phyloP scores from a whole-genome alignment of 2,888 invertebrate species.

The Melanostoma mellinum region DNA sequence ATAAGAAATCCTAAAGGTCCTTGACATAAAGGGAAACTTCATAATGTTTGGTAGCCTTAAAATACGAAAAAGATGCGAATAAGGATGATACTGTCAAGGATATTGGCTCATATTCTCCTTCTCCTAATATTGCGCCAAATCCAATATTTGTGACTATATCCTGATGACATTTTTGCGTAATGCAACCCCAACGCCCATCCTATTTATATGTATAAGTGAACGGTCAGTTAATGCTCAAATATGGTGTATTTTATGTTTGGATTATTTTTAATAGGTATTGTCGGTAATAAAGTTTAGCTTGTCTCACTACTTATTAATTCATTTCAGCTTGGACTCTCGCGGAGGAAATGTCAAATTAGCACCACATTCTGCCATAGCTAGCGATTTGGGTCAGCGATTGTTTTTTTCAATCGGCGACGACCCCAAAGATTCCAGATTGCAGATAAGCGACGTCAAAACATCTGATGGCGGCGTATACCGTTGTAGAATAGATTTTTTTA shows the following conservation, averaged over 20 bases:
- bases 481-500: conserved; percentile 93
- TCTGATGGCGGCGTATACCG: conserved; percentile 93
- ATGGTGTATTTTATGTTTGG: too few species aligned
- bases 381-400: conserved; percentile 89
- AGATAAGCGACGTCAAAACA: conserved; percentile 87
- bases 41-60: conserved; percentile 19
- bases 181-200: too few species aligned
- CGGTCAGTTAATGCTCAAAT: too few species aligned
- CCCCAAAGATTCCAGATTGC: conserved; percentile 88
- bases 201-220: too few species aligned
- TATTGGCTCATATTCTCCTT: not conserved
- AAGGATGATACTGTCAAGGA: conserved; percentile 28
- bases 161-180: too few species aligned
- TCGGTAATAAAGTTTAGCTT: not conserved
- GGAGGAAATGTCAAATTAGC: conserved; percentile 86
- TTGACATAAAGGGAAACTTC: conserved; percentile 43
- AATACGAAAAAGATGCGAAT: conserved; percentile 18
- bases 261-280: conserved; percentile 12
- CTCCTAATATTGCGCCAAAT: too few species aligned
- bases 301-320: conserved; percentile 8
- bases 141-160: too few species aligned
- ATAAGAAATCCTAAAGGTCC: conserved; percentile 22
- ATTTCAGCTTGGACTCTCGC: conserved; percentile 89
- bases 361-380: conserved; percentile 90
- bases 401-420: conserved; percentile 89